A percentile compares a stretch with the other conserved stretches of the same genome.
These are phyloP conservation scores for Agrochola circellaris DNA, from an alignment of 2,888 invertebrate genomes.

Conservation along the genomic window DNA sequence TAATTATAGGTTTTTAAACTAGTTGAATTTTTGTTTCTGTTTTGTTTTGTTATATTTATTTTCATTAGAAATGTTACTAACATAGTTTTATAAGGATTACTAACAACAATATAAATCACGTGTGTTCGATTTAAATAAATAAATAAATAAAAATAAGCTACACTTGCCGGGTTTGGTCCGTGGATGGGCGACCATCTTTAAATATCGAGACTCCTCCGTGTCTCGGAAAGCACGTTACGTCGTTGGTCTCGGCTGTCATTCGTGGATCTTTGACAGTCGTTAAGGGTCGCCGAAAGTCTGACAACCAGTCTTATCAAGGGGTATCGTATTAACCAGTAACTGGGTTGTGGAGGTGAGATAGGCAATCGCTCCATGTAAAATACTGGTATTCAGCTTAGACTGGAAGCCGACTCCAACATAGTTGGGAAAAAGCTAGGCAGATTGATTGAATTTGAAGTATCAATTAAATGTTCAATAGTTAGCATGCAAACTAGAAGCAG, in stretches of 20 bases:
- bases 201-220: background rate
- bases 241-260: background rate
- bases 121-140: too few relatives aligned
- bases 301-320: background rate
- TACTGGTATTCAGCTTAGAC: background rate
- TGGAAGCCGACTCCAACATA: background rate
- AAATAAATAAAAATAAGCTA: too few relatives aligned
- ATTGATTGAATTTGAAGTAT: background rate
- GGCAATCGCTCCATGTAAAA: background rate
- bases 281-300: background rate
- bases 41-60: too few relatives aligned
- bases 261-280: background rate
- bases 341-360: background rate
- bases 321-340: background rate
- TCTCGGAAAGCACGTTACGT: background rate
- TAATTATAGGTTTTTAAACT: too few relatives aligned
- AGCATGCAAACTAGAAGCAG: background rate
- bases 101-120: too few relatives aligned
- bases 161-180: background rate
- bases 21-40: too few relatives aligned
- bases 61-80: too few relatives aligned
- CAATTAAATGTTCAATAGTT: background rate
- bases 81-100: too few relatives aligned
- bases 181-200: too few relatives aligned
- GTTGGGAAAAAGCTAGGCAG: background rate